Evolutionary conservation across 2,888 invertebrate genomes (phyloP), one percentile per base, ranked within the genome.

Genomic region (Carterocephalus palaemon): DNA sequence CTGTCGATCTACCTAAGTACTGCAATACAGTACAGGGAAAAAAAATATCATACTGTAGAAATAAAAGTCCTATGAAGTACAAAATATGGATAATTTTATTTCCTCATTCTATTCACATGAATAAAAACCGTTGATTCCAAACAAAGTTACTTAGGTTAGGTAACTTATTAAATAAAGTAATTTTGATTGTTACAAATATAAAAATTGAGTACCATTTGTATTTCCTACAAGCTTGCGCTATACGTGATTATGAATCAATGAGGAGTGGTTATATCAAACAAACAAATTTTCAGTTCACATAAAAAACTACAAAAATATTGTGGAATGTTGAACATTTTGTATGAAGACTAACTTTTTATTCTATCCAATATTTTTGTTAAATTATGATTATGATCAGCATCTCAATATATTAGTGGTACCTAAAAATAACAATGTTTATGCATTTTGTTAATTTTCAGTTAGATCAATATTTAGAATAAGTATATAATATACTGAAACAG

Each of bases 21-120:
- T n/a, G n/a, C n/a, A n/a, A n/a, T n/a, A n/a, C n/a, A n/a, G n/a
- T n/a, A n/a, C n/a, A n/a, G n/a, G n/a, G n/a, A n/a, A n/a, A n/a
- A n/a, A n/a, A n/a, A n/a, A n/a, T n/a, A n/a, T n/a, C n/a, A n/a
- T n/a, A n/a, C n/a, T n/a, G n/a, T n/a, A n/a, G 20, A 43, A 43
- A 43, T 43, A 70, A 66, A 66, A 54, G 56, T 47, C 45, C 12
- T 20, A 23, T 56, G 49, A 40, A 59, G 54, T 58, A 61, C 76
- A 80, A 70, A 79, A 80, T 79, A 77, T 67, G 70, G 74, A 82
- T 78, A 65, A 62, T 67, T 79, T 80, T 81, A 75, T 78, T 78
- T 72, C 67, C 67, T 66, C 62, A 67, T 75, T 64, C 69, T 70
- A 73, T 75, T 75, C 70, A 68, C 67, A 75, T 59, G 67, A 75